Base-by-base conservation (phyloP, 2,113 vertebrate genomes). In the Zapornia atra region DNA sequence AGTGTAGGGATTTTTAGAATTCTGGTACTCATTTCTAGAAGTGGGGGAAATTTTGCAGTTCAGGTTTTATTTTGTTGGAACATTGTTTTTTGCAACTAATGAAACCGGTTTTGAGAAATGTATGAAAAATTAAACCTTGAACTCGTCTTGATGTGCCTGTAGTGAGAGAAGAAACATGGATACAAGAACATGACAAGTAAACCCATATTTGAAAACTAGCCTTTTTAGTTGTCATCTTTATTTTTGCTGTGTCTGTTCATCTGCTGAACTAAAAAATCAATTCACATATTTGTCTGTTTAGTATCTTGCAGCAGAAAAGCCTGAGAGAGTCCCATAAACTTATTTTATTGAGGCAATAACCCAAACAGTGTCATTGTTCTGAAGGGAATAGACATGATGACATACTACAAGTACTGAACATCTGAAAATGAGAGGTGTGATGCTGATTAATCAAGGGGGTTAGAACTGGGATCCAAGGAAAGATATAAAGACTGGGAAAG, bases 401-500 rank as follows among this genome's bases (percentile, higher is more conserved):
- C 54, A 57, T 34, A 57, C 6, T 65, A 24, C 16, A 72, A 28
- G 15, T 57, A 60, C 33, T 56, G 25, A 90, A 18, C 15, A 73
- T 29, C 42, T 0, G 1, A 59, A 76, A 71, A 81, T 34, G 11
- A 42, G 18, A 60, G 3, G 4, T 1, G 2, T 64, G 14, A 26
- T 44, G 6, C 2, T 87, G 65, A 60, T 81, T 89, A 84, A 78
- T 79, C 20, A 70, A 51, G 26, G 54, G 18, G 10, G 13, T 60
- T 73, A 81, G 64, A 61, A 68, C 26, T 50, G 36, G 4, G 4
- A 54, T 73, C 46, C 22, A 66, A 34, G 11, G 38, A 56, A 56
- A 69, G 24, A 40, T 65, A 64, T 3, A 2, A 78, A 83, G 72
- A 29, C 5, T 44, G 9, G 38, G 10, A 81, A 86, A 86, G 34